Base-by-base conservation (phyloP, 2,888 invertebrate genomes). In the Lasius fuliginosus region DNA sequence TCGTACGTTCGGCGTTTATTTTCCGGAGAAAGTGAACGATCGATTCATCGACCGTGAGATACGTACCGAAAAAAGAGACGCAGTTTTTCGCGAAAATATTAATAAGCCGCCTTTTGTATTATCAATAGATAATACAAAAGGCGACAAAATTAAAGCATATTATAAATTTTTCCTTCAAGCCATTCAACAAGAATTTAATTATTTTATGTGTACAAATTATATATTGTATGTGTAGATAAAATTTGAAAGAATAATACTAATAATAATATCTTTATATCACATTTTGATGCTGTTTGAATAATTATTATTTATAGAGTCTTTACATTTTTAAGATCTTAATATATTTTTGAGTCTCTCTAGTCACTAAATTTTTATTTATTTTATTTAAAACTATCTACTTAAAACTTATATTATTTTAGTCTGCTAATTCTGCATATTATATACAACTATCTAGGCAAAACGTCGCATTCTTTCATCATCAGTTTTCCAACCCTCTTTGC, bases 401-500 rank as follows among this genome's bases (percentile, higher is more conserved):
- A 15, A 36, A 33, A 4, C 9, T 64, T 49, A 6, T 11, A 18
- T 33, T 33, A 33, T 46, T 75, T 49, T 33, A 69, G 2, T 40
- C 6, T 11, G 15, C 23, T 46, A 33, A 64, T 46, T n/a, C 36
- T 27, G 15, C 15, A 9, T 42, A n/a, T 62, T 42, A 27, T 18
- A 9, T 53, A 36, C 15, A 49, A 36, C 23, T 46, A 40, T 36
- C 56, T 56, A 56, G 9, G 2, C 12, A 15, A 65, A 8, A 53
- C 5, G 4, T 49, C 15, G 8, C n/a, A 27, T 69, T 30, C 12
- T 60, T 46, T 36, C 30, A 23, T 15, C 58, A 69, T 69, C 69
- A 76, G 74, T 68, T 83, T 86, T 84, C 82, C 83, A 83, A 87
- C 82, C 74, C 46, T 15, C 27, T 36, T 85, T 76, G 83, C 85